These are phyloP conservation scores for Leptinotarsa juncta DNA, from an alignment of 2,888 invertebrate genomes.

Conservation along the genomic window DNA sequence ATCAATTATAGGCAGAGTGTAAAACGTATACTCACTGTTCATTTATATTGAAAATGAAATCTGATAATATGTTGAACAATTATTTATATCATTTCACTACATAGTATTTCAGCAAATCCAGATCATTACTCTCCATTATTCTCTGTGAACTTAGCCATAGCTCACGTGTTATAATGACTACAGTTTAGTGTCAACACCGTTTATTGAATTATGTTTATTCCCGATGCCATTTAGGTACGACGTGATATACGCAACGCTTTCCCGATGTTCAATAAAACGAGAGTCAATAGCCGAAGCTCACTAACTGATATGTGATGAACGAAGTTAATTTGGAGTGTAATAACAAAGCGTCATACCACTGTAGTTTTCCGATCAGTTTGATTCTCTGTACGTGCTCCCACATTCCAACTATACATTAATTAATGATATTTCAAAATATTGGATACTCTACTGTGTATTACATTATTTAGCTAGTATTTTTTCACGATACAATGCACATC, in stretches of 20 bases:
- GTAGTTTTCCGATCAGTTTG: not conserved
- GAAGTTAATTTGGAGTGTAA: slow-evolving; percentile 6
- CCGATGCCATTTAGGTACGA: not conserved
- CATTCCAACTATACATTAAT: not conserved
- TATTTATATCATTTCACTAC: no score
- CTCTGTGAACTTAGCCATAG: not conserved
- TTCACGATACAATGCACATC: not conserved
- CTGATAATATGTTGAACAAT: no score
- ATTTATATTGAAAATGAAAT: not conserved
- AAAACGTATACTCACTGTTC: no score
- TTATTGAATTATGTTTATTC: not conserved
- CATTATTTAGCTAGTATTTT: not conserved
- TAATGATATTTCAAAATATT: not conserved
- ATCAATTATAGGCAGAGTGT: no score
- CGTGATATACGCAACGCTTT: not conserved
- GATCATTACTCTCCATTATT: slow-evolving; percentile 4
- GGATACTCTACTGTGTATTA: not conserved
- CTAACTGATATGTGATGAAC: slow-evolving; percentile 2
- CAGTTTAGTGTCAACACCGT: not conserved
- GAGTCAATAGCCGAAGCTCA: slow-evolving; percentile 2
- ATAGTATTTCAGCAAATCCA: no score
- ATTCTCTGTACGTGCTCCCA: not conserved
- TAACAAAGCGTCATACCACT: not conserved
- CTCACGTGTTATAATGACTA: not conserved
- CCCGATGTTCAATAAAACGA: not conserved